phyloP scores from a whole-genome alignment of 2,797 vertebrate genomes.

The Tarsius wallacei region DNA sequence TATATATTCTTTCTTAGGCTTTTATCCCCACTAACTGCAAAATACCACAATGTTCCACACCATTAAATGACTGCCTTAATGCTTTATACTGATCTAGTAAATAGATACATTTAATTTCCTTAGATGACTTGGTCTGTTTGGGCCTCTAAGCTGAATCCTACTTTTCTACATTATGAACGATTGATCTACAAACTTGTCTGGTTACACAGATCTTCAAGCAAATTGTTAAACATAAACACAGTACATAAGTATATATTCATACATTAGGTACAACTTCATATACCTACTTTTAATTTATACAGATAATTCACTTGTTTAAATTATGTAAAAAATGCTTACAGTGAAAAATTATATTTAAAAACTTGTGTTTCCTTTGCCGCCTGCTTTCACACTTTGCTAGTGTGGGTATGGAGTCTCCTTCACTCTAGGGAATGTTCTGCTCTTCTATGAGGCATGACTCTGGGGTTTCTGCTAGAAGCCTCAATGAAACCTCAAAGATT shows the following conservation, averaged over 20 bases:
- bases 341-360: not conserved
- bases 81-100: not conserved
- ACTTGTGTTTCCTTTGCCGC: not conserved
- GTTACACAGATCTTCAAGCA: not conserved
- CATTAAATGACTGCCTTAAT: not conserved
- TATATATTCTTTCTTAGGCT: not conserved
- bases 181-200: not conserved
- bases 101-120: not conserved
- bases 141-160: not conserved
- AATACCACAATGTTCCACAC: not conserved
- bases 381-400: not conserved
- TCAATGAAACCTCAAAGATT: not conserved
- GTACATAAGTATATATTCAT: not conserved
- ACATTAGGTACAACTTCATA: not conserved
- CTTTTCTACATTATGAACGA: not conserved
- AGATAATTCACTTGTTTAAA: conserved; percentile 9
- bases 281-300: not conserved
- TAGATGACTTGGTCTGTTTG: not conserved
- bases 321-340: not conserved
- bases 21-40: not conserved
- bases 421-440: not conserved
- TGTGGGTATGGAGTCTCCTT: too few relatives aligned
- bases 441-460: not conserved
- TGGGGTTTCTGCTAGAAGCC: not conserved
- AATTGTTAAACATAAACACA: not conserved